A percentile compares a stretch with the other conserved stretches of the same genome.
Conservation (phyloP, 2,888 invertebrate genomes). For the Chaitophorus viminalis region DNA sequence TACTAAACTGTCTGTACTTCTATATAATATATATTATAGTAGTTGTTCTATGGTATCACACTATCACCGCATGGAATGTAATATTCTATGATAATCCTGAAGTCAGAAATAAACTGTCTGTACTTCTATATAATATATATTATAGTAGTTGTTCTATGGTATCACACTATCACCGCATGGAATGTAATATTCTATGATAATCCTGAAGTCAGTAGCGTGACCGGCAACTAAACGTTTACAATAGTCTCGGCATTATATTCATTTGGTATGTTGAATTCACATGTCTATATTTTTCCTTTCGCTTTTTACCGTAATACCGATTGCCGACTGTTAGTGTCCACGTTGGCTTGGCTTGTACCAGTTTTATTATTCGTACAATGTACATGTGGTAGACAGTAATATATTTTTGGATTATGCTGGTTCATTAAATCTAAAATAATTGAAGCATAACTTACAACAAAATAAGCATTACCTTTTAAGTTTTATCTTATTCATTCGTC, state of each 20-base stretch:
- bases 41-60: no score
- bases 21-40: no score
- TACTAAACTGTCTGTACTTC: no score
- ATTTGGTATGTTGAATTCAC: background rate
- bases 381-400: background rate
- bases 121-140: no score
- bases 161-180: no score
- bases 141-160: no score
- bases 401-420: background rate
- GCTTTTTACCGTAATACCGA: background rate
- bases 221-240: conserved; percentile 12
- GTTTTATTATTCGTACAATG: background rate
- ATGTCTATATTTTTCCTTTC: conserved; percentile 34
- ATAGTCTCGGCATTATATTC: background rate
- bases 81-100: background rate
- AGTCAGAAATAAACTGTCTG: no score
- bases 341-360: conserved; percentile 20
- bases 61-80: no score
- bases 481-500: background rate
- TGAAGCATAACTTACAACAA: background rate
- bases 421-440: background rate
- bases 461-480: background rate
- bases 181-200: background rate
- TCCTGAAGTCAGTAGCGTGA: conserved; percentile 27
- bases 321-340: conserved; percentile 18